Base-by-base conservation (phyloP, 1,140 invertebrate genomes). In the Trachymyrmex cornetzi region DNA sequence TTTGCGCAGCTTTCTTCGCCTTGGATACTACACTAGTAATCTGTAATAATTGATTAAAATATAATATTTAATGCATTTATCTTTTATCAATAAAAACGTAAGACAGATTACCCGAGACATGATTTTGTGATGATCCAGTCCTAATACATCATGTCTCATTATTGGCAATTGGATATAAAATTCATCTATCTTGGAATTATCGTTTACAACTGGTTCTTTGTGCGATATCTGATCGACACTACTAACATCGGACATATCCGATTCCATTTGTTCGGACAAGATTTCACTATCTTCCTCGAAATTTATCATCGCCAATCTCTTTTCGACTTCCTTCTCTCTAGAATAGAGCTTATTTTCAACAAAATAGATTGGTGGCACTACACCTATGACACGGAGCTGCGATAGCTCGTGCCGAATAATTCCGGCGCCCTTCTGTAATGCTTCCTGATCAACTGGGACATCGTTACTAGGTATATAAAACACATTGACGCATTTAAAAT, bases 131-230 rank as follows among this genome's bases (percentile, higher is more conserved):
- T 97, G 97, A 93, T 98, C 95, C 57, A 98, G 93, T 69, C 97
- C 97, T 64, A 97, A 96, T 19, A 97, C 96, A 94, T 97, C 96
- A 69, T 98, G 96, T 24, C 96, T 96, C 97, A 98, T 98, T 55
- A 93, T 59, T 44, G 94, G 95, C 27, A 96, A 66, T 48, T 11
- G 92, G 55, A 61, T 59, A 12, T 72, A 82, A 90, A 11, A 34
- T 50, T 88, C 55, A 89, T 96, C 93, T 7, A 96, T 66, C 66
- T 82, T 30, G 64, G 85, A 61, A 77, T 87, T 34, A 27, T 88
- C 7, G 59, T 93, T 77, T 16, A 61, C 53, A 64, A 71, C 77
- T 53, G 91, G 11, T 85, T 94, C 69, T 86, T 96, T 93, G 1
- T 30, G 91, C 57, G 16, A 77, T 53, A 12, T 66, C n/a, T 48